phyloP scores from a whole-genome alignment of 2,113 vertebrate genomes.

The Meles meles region DNA sequence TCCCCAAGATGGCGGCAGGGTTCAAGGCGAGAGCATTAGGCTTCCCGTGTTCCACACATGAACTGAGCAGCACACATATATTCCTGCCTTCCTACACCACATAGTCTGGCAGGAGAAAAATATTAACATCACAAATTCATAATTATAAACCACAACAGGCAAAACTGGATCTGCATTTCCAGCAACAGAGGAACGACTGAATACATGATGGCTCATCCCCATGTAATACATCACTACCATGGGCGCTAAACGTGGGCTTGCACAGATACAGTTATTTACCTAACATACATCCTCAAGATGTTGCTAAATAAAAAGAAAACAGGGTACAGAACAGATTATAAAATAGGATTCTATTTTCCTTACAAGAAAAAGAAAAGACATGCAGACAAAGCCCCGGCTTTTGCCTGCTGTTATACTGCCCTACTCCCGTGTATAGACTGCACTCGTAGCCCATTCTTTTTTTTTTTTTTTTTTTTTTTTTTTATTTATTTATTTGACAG shows the following conservation, averaged over 20 bases:
- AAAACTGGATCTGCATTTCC: not conserved
- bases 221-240: not conserved
- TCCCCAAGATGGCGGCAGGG: rapidly evolving
- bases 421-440: not conserved
- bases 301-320: slow-evolving; percentile 21
- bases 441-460: not conserved
- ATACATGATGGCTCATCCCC: not conserved
- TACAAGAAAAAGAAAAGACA: not conserved
- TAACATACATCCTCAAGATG: not conserved
- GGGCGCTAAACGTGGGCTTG: not conserved
- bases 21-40: not conserved
- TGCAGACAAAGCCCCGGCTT: not conserved
- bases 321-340: not conserved
- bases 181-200: not conserved
- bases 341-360: not conserved
- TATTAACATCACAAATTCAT: not conserved
- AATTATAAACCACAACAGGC: not conserved
- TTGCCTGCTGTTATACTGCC: not conserved
- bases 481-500: too few species aligned
- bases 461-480: too few species aligned
- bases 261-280: not conserved
- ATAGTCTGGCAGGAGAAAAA: not conserved
- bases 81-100: not conserved
- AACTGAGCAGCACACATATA: not conserved
- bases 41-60: not conserved